A percentile compares a stretch with the other conserved stretches of the same genome.
These are phyloP conservation scores for Lasioglossum vierecki DNA, from an alignment of 2,888 invertebrate species.

Conservation along the genomic window DNA sequence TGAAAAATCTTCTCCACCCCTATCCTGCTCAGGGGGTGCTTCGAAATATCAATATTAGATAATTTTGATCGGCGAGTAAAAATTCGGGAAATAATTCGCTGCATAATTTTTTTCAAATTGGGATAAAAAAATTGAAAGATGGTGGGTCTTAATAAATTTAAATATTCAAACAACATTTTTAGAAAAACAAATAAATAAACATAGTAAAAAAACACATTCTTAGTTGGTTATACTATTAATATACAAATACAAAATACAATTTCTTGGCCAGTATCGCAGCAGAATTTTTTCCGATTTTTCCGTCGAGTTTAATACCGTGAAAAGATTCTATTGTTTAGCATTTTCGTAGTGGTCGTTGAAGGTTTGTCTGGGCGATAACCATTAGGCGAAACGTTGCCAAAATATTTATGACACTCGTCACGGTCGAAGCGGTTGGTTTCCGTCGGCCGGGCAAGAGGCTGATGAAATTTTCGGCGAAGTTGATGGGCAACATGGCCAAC, in stretches of 20 bases:
- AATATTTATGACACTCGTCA: conserved; percentile 19
- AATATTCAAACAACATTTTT: too few relatives aligned
- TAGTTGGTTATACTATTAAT: too few relatives aligned
- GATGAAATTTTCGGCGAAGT: conserved; percentile 49
- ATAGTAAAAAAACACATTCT: too few relatives aligned
- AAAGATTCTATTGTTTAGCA: neutral
- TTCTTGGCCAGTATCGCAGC: too few relatives aligned
- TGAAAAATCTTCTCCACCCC: neutral
- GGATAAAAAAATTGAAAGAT: too few relatives aligned
- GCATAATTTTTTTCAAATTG: too few relatives aligned
- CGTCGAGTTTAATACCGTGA: rapidly evolving
- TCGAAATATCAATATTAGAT: neutral
- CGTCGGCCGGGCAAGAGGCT: neutral
- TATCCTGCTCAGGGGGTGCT: neutral
- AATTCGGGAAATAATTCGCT: neutral
- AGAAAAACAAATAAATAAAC: too few relatives aligned
- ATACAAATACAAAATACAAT: neutral
- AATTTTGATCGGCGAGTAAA: neutral
- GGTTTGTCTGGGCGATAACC: neutral
- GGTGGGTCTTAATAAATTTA: too few relatives aligned
- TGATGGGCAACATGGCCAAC: conserved; percentile 43
- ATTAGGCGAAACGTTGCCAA: neutral
- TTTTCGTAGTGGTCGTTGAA: neutral
- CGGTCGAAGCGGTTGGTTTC: conserved; percentile 14
- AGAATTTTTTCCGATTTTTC: neutral